Evolutionary conservation across 2,113 vertebrate species (phyloP).

Genomic region (Menidia beryllina): DNA sequence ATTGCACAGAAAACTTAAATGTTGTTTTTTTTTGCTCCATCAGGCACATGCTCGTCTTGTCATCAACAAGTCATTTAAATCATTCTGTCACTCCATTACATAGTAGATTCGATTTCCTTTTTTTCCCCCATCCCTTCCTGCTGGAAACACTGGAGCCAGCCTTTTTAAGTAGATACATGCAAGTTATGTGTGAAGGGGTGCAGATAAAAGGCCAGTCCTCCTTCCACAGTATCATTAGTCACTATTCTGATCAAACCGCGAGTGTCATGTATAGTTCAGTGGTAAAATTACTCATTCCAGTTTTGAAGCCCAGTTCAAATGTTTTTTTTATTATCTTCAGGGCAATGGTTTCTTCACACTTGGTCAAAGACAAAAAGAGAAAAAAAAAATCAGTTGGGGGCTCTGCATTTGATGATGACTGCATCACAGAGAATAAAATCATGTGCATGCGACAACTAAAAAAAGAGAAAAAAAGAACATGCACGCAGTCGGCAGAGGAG

Average conservation of each 20-base stretch:
- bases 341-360: slow-evolving; percentile 30
- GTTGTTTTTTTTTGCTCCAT: slow-evolving; percentile 10
- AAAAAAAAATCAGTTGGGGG: slow-evolving; percentile 24
- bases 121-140: slow-evolving; percentile 5
- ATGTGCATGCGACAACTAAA: slow-evolving; percentile 35
- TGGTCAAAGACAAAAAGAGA: slow-evolving; percentile 49
- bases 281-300: slow-evolving; percentile 48
- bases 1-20: slow-evolving; percentile 24
- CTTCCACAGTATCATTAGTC: slow-evolving; percentile 41
- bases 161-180: slow-evolving; percentile 11
- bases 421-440: slow-evolving; percentile 56
- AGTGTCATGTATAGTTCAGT: slow-evolving; percentile 57
- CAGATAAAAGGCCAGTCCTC: slow-evolving; percentile 43
- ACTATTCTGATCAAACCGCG: slow-evolving; percentile 38
- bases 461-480: background rate
- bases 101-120: slow-evolving; percentile 25
- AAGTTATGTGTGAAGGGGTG: background rate
- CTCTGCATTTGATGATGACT: slow-evolving; percentile 47
- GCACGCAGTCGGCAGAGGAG: too few relatives aligned
- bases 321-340: slow-evolving; percentile 33
- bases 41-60: slow-evolving; percentile 11
- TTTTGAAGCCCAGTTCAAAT: slow-evolving; percentile 53
- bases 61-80: slow-evolving; percentile 53
- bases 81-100: slow-evolving; percentile 47
- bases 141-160: slow-evolving; percentile 15